These are phyloP conservation scores for Rhagophthalmus giganteus DNA, from an alignment of 2,888 invertebrate genomes.

Conservation along the genomic window DNA sequence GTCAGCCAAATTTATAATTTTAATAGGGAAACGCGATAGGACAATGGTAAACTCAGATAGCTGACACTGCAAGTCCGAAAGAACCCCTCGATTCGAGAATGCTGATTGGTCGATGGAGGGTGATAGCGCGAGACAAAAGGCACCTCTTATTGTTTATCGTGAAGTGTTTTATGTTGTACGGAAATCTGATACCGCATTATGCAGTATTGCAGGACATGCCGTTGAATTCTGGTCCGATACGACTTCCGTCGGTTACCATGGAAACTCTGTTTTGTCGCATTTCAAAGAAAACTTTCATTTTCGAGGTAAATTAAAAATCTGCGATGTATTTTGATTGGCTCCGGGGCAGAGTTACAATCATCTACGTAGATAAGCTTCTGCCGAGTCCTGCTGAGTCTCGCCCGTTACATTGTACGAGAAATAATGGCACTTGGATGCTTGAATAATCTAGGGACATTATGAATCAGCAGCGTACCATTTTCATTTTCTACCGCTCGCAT, in stretches of 20 bases:
- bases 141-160: slow-evolving; percentile 43
- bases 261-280: slow-evolving; percentile 7
- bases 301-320: slow-evolving; percentile 33
- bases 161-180: slow-evolving; percentile 41
- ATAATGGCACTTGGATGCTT: slow-evolving; percentile 23
- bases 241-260: slow-evolving; percentile 2
- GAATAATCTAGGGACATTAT: slow-evolving; percentile 23
- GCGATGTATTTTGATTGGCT: slow-evolving; percentile 33
- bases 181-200: slow-evolving; percentile 29
- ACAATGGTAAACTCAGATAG: slow-evolving; percentile 46
- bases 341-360: slow-evolving; percentile 33
- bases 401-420: slow-evolving; percentile 15
- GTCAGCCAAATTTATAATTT: slow-evolving; percentile 46
- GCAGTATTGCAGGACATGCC: slow-evolving; percentile 19
- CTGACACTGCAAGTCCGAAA: slow-evolving; percentile 45
- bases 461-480: slow-evolving; percentile 27
- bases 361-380: slow-evolving; percentile 33
- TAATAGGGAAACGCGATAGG: slow-evolving; percentile 43
- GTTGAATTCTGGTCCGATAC: slow-evolving; percentile 4
- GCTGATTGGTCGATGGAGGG: slow-evolving; percentile 48
- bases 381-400: slow-evolving; percentile 22
- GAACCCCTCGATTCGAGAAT: slow-evolving; percentile 46
- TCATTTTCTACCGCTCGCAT: slow-evolving; percentile 21
- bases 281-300: slow-evolving; percentile 26
- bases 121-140: slow-evolving; percentile 46